These are phyloP conservation scores for Eustalomyia histrio DNA, from an alignment of 2,888 invertebrate genomes.

Conservation along the genomic window DNA sequence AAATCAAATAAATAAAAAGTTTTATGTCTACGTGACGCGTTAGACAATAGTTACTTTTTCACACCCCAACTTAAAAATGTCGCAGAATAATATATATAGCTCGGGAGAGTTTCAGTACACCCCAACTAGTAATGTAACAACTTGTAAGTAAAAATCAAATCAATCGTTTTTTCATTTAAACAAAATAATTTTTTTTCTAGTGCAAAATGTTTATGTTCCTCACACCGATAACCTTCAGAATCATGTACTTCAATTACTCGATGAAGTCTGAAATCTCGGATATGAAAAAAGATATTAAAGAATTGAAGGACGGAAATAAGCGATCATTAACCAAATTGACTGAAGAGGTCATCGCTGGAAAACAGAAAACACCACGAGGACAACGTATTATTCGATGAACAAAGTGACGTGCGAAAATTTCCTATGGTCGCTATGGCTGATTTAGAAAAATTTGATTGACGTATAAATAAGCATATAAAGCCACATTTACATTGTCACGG, in stretches of 20 bases:
- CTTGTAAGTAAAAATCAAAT: conserved; percentile 49
- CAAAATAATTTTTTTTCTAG: neutral
- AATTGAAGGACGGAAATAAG: neutral
- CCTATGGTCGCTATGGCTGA: neutral
- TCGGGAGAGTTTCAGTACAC: conserved; percentile 37
- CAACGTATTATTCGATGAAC: neutral
- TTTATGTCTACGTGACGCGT: conserved; percentile 33
- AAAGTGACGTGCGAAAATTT: neutral
- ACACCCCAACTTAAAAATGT: conserved; percentile 37
- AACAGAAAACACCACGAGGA: neutral
- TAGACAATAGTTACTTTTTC: conserved; percentile 37
- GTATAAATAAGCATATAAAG: no score
- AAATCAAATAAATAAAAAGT: conserved; percentile 48
- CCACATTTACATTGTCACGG: no score
- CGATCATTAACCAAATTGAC: neutral
- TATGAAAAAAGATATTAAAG: neutral
- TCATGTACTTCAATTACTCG: neutral
- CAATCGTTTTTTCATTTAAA: no score
- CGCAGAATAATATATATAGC: conserved; percentile 32
- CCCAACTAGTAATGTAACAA: conserved; percentile 40
- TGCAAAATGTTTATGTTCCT: neutral
- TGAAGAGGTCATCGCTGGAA: neutral
- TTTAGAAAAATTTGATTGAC: neutral
- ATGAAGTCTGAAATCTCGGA: neutral
- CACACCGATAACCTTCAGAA: neutral